Conservation (phyloP, 1,140 invertebrate species). For the Mercenaria mercenaria region DNA sequence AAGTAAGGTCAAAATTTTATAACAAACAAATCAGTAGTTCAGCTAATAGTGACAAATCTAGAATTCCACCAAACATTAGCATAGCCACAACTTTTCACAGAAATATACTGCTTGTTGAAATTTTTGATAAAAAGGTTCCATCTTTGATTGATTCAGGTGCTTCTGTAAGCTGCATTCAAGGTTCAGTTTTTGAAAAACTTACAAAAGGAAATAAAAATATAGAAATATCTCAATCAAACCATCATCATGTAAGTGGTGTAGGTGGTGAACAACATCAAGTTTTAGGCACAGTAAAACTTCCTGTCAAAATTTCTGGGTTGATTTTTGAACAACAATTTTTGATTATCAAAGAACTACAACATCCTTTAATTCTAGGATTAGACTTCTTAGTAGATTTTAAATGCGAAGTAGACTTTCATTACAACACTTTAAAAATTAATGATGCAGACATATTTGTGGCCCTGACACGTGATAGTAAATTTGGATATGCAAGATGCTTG, state of each 20-base stretch:
- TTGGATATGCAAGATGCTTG: constrained; percentile 51
- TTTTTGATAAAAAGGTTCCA: constrained; percentile 22
- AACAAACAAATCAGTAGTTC: too few relatives aligned
- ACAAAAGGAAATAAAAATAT: background rate
- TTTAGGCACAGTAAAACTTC: background rate
- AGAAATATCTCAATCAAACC: background rate
- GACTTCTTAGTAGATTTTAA: constrained; percentile 58
- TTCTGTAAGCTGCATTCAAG: constrained; percentile 30
- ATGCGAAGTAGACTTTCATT: constrained; percentile 41
- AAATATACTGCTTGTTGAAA: constrained; percentile 41
- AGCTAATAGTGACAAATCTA: too few relatives aligned
- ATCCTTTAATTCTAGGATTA: constrained; percentile 64
- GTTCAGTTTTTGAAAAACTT: background rate
- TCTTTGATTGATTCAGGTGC: constrained; percentile 67
- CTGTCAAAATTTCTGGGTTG: background rate
- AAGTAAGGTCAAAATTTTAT: too few relatives aligned
- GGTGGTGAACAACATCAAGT: constrained; percentile 23
- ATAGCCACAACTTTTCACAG: constrained; percentile 30
- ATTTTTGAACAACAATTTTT: constrained; percentile 12
- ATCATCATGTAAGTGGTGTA: background rate
- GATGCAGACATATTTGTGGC: background rate
- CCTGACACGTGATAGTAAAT: constrained; percentile 26
- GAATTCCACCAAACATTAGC: constrained; percentile 13
- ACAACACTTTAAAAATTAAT: constrained; percentile 39
- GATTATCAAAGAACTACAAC: constrained; percentile 59